Evolutionary conservation across 2,113 vertebrate species (phyloP).

Genomic region (Phaethornis superciliosus): DNA sequence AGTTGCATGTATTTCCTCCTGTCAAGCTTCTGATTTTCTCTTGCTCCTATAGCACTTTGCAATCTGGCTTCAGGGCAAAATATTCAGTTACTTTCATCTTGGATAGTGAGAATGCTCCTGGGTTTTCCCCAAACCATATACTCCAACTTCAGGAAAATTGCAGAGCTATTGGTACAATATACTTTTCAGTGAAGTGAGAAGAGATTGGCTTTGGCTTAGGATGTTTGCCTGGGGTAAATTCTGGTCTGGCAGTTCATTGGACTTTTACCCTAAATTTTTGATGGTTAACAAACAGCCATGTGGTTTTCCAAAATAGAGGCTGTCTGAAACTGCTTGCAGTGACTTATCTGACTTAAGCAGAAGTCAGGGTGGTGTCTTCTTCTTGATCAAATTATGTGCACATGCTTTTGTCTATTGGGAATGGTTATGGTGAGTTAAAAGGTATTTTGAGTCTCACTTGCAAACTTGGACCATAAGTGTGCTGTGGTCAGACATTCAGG

Average conservation of each 20-base stretch:
- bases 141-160: not conserved
- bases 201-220: not conserved
- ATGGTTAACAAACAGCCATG: not conserved
- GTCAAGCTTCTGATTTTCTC: conserved; percentile 15
- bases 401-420: not conserved
- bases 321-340: not conserved
- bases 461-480: not conserved
- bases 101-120: not conserved
- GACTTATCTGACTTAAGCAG: not conserved
- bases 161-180: not conserved
- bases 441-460: not conserved
- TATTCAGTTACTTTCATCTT: conserved; percentile 27
- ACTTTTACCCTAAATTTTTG: not conserved
- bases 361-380: not conserved
- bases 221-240: not conserved
- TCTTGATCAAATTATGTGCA: not conserved
- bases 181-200: not conserved
- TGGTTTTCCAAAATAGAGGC: not conserved
- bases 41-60: not conserved
- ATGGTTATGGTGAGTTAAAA: not conserved
- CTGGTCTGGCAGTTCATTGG: not conserved
- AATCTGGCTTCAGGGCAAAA: conserved; percentile 43
- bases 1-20: not conserved
- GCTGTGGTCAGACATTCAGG: not conserved
- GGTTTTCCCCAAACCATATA: not conserved